Percentiles rank a stretch among this genome's conserved stretches.
These are phyloP conservation scores for Dolichoris vasculosae DNA, from an alignment of 1,140 invertebrate genomes.

Conservation along the genomic window DNA sequence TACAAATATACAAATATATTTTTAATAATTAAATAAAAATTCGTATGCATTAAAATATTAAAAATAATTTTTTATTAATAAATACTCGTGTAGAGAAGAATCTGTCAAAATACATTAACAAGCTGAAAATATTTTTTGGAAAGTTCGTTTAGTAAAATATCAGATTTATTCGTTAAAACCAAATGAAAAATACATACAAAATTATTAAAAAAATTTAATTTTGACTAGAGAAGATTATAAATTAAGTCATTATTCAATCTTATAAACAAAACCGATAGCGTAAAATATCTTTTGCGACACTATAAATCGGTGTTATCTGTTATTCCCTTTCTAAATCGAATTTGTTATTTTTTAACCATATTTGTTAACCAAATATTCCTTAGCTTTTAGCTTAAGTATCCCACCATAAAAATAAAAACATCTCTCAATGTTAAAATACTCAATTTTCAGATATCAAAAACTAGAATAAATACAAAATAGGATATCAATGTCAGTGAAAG, in stretches of 20 bases:
- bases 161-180: too few relatives aligned
- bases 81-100: neutral
- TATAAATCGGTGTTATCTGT: constrained; percentile 48
- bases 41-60: too few relatives aligned
- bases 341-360: too few relatives aligned
- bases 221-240: neutral
- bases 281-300: constrained; percentile 37
- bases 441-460: neutral
- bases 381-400: too few relatives aligned
- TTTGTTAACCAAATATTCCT: too few relatives aligned
- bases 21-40: too few relatives aligned
- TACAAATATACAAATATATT: too few relatives aligned
- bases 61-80: too few relatives aligned
- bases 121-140: constrained; percentile 17
- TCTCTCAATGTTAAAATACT: neutral
- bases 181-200: neutral
- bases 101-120: neutral
- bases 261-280: neutral
- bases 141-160: neutral
- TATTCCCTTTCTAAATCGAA: neutral
- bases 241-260: constrained; percentile 38
- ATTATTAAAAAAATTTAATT: neutral
- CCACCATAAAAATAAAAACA: neutral
- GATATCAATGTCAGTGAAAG: constrained; percentile 57
- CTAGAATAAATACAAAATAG: neutral